Evolutionary conservation across 2,888 invertebrate species (phyloP), one percentile per base, ranked within the genome.

Genomic region (Caenorhabditis sp.): DNA sequence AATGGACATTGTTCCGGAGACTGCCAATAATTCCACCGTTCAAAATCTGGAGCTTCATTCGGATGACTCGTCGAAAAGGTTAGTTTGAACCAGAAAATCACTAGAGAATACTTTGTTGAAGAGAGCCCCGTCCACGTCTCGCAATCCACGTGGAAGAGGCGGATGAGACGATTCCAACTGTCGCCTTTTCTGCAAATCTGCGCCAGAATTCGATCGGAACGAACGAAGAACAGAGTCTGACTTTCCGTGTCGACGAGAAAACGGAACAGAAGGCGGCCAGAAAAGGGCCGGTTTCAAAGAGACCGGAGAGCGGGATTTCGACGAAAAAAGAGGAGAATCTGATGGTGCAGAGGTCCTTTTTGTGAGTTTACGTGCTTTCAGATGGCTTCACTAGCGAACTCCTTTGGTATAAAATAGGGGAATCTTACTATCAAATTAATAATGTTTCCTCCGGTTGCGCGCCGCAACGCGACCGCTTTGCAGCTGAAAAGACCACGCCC

Each of bases 111-210:
- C 2, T 35, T 52, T 20, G 30, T 26, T 48, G 17, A 39, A 55
- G 56, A 24, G 56, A 66, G 17, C 20, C 66, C 15, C 48, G 46
- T 13, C 66, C 66, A 5, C 37, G 66, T 1, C 65, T 66, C 2
- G 58, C 39, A 27, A 70, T 61, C 37, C 59, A 59, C 30, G 70
- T 61, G 53, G 61, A 70, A 70, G 70, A 61, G n/a, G 27, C 37
- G 1, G 70, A 61, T 27, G 41, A 35, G 13, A 13, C 11, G 15
- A 26, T 35, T 24, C 48, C 27, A n/a, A 39, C 15, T n/a, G 48
- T 26, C 6, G 20, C 27, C 7, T 8, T 52, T 27, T 32, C 15
- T 2, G 20, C 24, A 26, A 20, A 27, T 15, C 17, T 62, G 0
- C 41, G 50, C 13, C 48, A 46, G 37, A 65, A 17, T 3, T 46